A percentile compares a stretch with the other conserved stretches of the same genome.
Conservation (phyloP, 2,113 vertebrate species). For the Spea multiplicata region DNA sequence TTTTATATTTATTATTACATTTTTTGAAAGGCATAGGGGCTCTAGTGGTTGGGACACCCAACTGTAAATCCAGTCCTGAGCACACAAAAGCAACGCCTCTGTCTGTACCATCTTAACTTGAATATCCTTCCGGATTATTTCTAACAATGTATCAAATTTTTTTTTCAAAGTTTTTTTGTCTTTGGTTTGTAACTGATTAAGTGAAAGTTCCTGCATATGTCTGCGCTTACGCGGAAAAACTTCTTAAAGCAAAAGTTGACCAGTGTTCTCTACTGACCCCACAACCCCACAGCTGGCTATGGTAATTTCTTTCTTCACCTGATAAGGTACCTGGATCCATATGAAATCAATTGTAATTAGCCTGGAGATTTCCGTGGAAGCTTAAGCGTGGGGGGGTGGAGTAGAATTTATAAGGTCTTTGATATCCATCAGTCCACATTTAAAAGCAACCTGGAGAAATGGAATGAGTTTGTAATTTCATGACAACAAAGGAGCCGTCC, state of each 20-base stretch:
- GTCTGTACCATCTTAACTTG: too few species aligned
- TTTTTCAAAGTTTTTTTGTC: too few species aligned
- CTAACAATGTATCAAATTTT: too few species aligned
- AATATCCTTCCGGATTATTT: too few species aligned
- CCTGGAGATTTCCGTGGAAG: conserved; percentile 72
- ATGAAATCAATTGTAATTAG: conserved; percentile 99
- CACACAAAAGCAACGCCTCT: too few species aligned
- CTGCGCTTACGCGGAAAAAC: too few species aligned
- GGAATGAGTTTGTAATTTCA: conserved; percentile 5
- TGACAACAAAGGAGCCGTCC: conserved; percentile 27
- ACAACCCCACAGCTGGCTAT: conserved; percentile 84
- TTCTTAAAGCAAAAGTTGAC: background rate
- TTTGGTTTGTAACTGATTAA: too few species aligned
- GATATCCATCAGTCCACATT: conserved; percentile 51
- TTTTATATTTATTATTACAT: too few species aligned
- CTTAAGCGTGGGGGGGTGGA: conserved; percentile 64
- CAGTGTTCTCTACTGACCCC: conserved; percentile 89
- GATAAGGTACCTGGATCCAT: conserved; percentile 97
- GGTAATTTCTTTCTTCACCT: conserved; percentile 94
- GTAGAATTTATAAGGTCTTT: conserved; percentile 60
- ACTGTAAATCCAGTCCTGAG: too few species aligned
- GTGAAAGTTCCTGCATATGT: background rate
- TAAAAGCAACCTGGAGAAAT: conserved; percentile 17
- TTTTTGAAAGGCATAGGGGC: too few species aligned
- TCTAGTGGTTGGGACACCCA: too few species aligned